Percentiles rank a stretch among this genome's conserved stretches.
phyloP scores from a whole-genome alignment of 35 echinoderm and acorn worm species.

The Strongylocentrotus purpuratus region DNA sequence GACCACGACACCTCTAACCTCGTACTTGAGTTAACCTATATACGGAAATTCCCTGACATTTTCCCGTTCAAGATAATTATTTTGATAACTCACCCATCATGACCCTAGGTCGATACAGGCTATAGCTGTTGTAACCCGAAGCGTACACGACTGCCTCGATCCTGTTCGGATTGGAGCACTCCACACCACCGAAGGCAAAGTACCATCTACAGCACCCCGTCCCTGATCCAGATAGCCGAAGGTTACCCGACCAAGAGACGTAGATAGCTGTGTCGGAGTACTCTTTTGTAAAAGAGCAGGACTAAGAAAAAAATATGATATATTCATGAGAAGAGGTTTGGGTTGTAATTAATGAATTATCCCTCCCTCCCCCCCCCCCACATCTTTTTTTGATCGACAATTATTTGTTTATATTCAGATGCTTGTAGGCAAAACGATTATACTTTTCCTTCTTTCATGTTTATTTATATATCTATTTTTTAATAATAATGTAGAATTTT shows the following conservation, averaged over 20 bases:
- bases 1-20: no score
- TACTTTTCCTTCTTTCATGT: no score
- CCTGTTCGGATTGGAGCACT: slow-evolving; percentile 71
- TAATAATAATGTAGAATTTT: no score
- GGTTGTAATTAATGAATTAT: no score
- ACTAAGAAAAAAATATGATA: slow-evolving; percentile 14
- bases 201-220: slow-evolving; percentile 79
- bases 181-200: slow-evolving; percentile 76
- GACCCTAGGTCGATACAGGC: slow-evolving; percentile 76
- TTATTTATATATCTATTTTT: no score
- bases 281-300: slow-evolving; percentile 80
- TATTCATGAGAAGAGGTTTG: no score
- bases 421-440: no score
- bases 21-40: neutral
- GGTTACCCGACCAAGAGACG: slow-evolving; percentile 65
- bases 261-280: slow-evolving; percentile 70
- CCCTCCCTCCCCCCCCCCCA: no score
- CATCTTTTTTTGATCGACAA: no score
- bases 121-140: slow-evolving; percentile 62
- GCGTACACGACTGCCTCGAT: slow-evolving; percentile 77
- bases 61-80: neutral
- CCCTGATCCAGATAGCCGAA: slow-evolving; percentile 60
- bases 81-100: slow-evolving; percentile 66
- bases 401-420: no score
- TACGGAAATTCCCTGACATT: neutral